Percentiles rank a stretch among this genome's conserved stretches.
Evolutionary conservation across 2,797 vertebrate genomes (phyloP).

Genomic region (Ptychobarbus kaznakovi): DNA sequence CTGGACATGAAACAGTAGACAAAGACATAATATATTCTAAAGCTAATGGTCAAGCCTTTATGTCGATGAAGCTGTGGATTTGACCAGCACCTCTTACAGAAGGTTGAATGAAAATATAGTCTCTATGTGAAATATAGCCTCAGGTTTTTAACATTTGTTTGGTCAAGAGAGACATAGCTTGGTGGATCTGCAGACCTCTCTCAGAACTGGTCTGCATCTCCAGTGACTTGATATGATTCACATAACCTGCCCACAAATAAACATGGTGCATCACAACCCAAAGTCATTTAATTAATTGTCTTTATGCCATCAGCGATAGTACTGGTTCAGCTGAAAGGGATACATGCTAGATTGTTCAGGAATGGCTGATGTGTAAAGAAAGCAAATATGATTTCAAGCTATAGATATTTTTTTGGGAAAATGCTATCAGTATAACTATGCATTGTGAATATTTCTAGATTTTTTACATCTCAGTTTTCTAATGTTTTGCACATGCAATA

Average conservation of each 20-base stretch:
- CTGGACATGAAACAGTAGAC: slow-evolving; percentile 10
- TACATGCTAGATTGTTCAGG: background rate
- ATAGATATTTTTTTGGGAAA: background rate
- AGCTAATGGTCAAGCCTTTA: slow-evolving; percentile 1
- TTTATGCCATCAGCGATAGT: background rate
- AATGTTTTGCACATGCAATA: background rate
- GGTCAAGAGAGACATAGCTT: background rate
- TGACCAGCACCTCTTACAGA: background rate
- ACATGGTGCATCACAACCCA: background rate
- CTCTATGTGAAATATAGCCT: slow-evolving; percentile 14
- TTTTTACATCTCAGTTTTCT: background rate
- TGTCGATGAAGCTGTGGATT: slow-evolving; percentile 22
- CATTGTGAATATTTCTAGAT: background rate
- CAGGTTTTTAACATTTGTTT: slow-evolving; percentile 5
- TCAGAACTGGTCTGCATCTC: background rate
- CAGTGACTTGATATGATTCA: slow-evolving; percentile 2
- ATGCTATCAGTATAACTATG: background rate
- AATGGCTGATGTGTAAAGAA: background rate
- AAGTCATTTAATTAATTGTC: background rate
- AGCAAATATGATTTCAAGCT: background rate
- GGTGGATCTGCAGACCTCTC: background rate
- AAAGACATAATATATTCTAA: slow-evolving; percentile 18
- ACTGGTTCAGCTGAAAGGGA: background rate
- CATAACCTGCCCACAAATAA: background rate
- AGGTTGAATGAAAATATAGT: slow-evolving; percentile 1